Evolutionary conservation across 2,113 vertebrate species (phyloP), one percentile per base, ranked within the genome.

Genomic region (Sterrhoptilus dennistouni): DNA sequence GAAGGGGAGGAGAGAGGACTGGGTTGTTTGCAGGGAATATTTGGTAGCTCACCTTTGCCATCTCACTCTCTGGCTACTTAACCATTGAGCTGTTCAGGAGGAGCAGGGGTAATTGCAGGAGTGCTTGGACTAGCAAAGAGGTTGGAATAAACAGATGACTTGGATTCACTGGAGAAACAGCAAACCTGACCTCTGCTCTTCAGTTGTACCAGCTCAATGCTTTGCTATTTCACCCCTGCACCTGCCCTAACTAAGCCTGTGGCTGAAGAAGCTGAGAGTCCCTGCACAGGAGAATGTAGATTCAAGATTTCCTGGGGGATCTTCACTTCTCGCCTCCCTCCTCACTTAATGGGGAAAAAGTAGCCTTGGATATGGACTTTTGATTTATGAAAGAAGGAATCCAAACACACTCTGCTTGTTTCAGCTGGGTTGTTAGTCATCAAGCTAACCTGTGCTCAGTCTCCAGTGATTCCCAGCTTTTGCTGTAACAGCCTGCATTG

Each of bases 401-500:
- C 16, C 61, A 63, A 53, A 64, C 44, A 38, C 23, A 31, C 52
- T 80, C 56, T 33, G 20, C 36, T 91, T 78, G 31, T 81, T 97
- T 68, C 92, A 81, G 29, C 64, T 49, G 81, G 60, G 66, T 35
- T 89, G 65, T 65, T 78, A 57, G 80, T 33, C 52, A 80, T 52
- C 57, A 28, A 74, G 89, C 87, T 89, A 92, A 92, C 83, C 88
- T 65, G 64, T 71, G 61, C 38, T 79, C 40, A 45, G 74, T 47
- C 80, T 76, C 92, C 61, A 40, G 63, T 7, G 80, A 50, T 31
- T 72, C 83, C 71, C 57, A 53, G 49, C 64, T 64, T 68, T 50
- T 64, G 80, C 83, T 94, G 66, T 87, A 83, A 45, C 47, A 87
- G 82, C 60, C 80, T 91, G 78, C 86, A 89, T 44, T 57, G 90